Base-by-base conservation (phyloP, 2,888 invertebrate genomes). In the Cylloceria caligata region DNA sequence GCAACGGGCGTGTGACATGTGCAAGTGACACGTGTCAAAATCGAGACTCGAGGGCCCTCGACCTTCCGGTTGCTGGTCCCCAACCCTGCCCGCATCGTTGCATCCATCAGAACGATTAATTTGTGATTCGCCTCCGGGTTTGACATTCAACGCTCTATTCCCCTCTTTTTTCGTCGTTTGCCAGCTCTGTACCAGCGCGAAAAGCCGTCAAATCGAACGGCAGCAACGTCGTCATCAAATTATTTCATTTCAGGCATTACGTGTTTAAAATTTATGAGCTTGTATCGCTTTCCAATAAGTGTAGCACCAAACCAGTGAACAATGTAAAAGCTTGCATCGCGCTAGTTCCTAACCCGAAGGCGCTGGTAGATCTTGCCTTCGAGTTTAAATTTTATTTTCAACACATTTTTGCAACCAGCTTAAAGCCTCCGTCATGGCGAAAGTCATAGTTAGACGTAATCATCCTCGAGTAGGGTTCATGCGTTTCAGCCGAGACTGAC, bases 11-110 rank as follows among this genome's bases (percentile, higher is more conserved):
- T 71, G 69, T 68, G 85, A 81, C 85, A 85, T 84, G 75, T 85
- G 85, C 79, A 77, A 81, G 83, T 83, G 84, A 83, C 85, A 85
- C 84, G 81, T 81, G 84, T 84, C 84, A 85, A 82, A 80, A 80
- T 62, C 67, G 67, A 60, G 80, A 57, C 39, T 57, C 45, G 81
- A 80, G 74, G 78, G 69, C 80, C 74, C 83, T 77, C 80, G 81
- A 75, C 83, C 68, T 75, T 83, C 79, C 80, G 69, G 75, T 16
- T 57, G 16, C 52, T 36, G 45, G 74, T 39, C 73, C 47, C 45
- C 68, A 62, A 65, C 64, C 36, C 30, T 30, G 45, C 69, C 62
- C 76, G 62, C 55, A 55, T 47, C 60, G 73, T 55, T 73, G 71
- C 77, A 78, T 71, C 60, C 30, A 60, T 27, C 27, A 57, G 55